Base-by-base conservation (phyloP, 1,140 invertebrate species). In the Megalonaias nervosa region DNA sequence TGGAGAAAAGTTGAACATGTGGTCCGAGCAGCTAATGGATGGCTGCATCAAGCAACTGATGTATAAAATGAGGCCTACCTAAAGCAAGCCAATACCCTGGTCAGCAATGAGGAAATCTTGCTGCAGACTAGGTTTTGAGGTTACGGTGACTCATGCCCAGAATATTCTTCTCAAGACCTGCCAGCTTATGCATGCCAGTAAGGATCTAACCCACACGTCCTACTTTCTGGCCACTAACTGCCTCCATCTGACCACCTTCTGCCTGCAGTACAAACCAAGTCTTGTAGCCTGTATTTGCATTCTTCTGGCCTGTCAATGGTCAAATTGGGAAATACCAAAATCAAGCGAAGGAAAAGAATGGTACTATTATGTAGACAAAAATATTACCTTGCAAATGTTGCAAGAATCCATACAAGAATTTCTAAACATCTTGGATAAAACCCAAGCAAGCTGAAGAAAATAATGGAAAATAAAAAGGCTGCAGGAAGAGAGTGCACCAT, bases 221-320 rank as follows among this genome's bases (percentile, higher is more conserved):
- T 99, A 99, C 92, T 98, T 98, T 91, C 96, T 99, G 95, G 97
- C 98, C 80, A 98, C 97, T 64, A 99, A 98, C 92, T 96, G 97
- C 91, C 92, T 99, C 48, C 97, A 99, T 91, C 92, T 99, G 86
- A 99, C 98, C 9, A 98, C 96, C 23, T 98, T 99, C 96, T 99
- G 96, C 92, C 93, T 99, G 64, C 96, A 97, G 91, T 98, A 98
- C 88, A 95, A 95, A 86, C 97, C 97, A 17, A 98, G 97, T 1
- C 95, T 98, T 58, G 97, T 99, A 31, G 97, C 97, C 26, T 99
- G 97, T 91, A 97, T 99, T 88, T 99, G 97, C 90, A 98, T 99
- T 89, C 96, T 99, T 91, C 92, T 99, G 19, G 97, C 97, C 4
- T 97, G 96, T 88, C 98, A 98, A 92, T 99, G 97, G 97, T 97